Conservation (phyloP, 92 coral and sea anemone genomes). For the Epizoanthus ramosus region DNA sequence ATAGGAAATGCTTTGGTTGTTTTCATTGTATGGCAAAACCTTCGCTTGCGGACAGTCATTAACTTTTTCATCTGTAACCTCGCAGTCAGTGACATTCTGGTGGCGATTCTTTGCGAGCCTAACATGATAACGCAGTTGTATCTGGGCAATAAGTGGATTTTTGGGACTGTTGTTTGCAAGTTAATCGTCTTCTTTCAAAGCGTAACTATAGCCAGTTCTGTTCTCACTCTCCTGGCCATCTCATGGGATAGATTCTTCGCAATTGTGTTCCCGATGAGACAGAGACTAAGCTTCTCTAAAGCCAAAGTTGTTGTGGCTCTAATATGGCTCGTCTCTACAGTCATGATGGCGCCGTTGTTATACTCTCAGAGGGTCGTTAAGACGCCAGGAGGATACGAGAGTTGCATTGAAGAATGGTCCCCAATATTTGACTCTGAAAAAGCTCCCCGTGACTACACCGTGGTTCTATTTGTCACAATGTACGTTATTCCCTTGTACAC, state of each 20-base stretch:
- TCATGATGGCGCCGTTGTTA: slow-evolving; percentile 80
- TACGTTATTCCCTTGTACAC: slow-evolving; percentile 71
- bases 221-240: slow-evolving; percentile 78
- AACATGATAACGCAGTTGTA: slow-evolving; percentile 82
- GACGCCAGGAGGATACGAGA: slow-evolving; percentile 46
- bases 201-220: slow-evolving; percentile 78
- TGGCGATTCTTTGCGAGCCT: slow-evolving; percentile 77
- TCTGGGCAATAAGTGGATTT: slow-evolving; percentile 71
- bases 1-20: slow-evolving; percentile 79
- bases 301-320: slow-evolving; percentile 63
- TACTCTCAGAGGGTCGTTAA: slow-evolving; percentile 67
- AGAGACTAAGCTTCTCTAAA: slow-evolving; percentile 56
- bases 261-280: slow-evolving; percentile 71
- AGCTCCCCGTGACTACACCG: slow-evolving; percentile 76
- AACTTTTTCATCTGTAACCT: slow-evolving; percentile 83
- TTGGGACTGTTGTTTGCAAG: slow-evolving; percentile 74
- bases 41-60: slow-evolving; percentile 74
- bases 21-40: slow-evolving; percentile 70
- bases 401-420: slow-evolving; percentile 77
- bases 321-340: slow-evolving; percentile 58
- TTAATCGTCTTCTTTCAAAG: slow-evolving; percentile 79
- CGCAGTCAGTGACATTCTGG: slow-evolving; percentile 80
- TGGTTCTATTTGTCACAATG: slow-evolving; percentile 67
- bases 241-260: slow-evolving; percentile 84
- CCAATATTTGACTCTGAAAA: slow-evolving; percentile 62